A percentile compares a stretch with the other conserved stretches of the same genome.
Conservation (phyloP, 2,113 vertebrate genomes). For the Eudyptes chrysolophus region DNA sequence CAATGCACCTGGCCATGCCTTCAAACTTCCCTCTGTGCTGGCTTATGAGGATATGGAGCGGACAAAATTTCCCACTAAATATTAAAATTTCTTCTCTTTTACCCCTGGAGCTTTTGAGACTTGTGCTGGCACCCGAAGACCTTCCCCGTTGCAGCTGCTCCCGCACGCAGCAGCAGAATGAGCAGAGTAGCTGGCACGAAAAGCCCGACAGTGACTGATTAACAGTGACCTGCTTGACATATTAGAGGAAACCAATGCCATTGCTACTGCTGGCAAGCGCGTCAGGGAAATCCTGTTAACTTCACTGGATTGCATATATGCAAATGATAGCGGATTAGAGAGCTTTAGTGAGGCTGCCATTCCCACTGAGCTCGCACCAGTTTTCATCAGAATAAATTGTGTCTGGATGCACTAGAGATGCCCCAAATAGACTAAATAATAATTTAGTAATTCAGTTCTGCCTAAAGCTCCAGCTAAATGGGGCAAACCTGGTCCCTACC, state of each 20-base stretch:
- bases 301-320: not conserved
- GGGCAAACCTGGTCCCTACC: not conserved
- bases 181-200: not conserved
- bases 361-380: not conserved
- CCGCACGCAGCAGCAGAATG: not conserved
- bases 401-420: not conserved
- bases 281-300: conserved; percentile 36
- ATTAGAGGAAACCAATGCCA: conserved; percentile 11
- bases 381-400: not conserved
- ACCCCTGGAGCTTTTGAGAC: not conserved
- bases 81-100: not conserved
- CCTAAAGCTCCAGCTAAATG: not conserved
- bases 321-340: not conserved
- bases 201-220: not conserved
- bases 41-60: not conserved
- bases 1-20: accelerated
- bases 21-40: not conserved
- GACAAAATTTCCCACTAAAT: not conserved
- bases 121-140: not conserved
- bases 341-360: accelerated
- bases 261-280: not conserved
- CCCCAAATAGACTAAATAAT: not conserved
- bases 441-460: not conserved
- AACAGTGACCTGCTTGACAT: not conserved
- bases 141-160: not conserved